Percentiles rank a stretch among this genome's conserved stretches.
These are phyloP conservation scores for Stramonita haemastoma DNA, from an alignment of 2,888 invertebrate species.

Conservation along the genomic window DNA sequence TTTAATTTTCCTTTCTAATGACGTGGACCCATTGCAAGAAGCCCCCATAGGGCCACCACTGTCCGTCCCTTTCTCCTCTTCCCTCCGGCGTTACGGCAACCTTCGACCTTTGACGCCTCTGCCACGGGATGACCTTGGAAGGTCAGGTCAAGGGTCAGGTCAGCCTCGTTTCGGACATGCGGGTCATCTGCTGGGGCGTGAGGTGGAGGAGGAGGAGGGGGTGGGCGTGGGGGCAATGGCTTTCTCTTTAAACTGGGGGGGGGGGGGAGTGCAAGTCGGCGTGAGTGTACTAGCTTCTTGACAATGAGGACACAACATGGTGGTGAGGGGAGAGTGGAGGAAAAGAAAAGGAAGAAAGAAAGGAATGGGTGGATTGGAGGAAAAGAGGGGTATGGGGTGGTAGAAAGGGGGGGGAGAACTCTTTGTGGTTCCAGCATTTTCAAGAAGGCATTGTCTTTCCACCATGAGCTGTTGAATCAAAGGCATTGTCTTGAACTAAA, in stretches of 20 bases:
- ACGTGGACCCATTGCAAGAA: neutral
- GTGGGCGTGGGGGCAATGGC: slow-evolving; percentile 3
- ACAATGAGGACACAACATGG: slow-evolving; percentile 7
- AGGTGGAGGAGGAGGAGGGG: neutral
- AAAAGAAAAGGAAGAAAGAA: too few relatives aligned
- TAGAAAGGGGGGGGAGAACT: neutral
- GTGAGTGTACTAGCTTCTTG: neutral
- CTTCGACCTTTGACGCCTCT: slow-evolving; percentile 34
- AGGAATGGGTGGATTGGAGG: too few relatives aligned
- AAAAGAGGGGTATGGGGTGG: neutral
- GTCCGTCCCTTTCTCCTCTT: neutral
- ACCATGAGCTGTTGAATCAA: neutral
- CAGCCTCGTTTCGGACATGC: slow-evolving; percentile 28
- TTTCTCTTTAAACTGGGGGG: neutral
- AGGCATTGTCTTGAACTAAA: too few relatives aligned
- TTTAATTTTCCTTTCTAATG: slow-evolving; percentile 29
- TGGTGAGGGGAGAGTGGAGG: neutral
- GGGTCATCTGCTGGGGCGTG: slow-evolving; percentile 32
- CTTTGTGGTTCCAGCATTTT: too few relatives aligned
- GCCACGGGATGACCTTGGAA: slow-evolving; percentile 12
- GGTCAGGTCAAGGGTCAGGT: slow-evolving; percentile 38
- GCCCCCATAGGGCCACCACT: slow-evolving; percentile 21
- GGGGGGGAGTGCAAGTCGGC: neutral
- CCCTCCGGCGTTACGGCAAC: neutral
- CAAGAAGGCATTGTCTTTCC: neutral